Evolutionary conservation across 1,140 invertebrate species (phyloP), one percentile per base, ranked within the genome.

Genomic region (Anoplolepis gracilipes): DNA sequence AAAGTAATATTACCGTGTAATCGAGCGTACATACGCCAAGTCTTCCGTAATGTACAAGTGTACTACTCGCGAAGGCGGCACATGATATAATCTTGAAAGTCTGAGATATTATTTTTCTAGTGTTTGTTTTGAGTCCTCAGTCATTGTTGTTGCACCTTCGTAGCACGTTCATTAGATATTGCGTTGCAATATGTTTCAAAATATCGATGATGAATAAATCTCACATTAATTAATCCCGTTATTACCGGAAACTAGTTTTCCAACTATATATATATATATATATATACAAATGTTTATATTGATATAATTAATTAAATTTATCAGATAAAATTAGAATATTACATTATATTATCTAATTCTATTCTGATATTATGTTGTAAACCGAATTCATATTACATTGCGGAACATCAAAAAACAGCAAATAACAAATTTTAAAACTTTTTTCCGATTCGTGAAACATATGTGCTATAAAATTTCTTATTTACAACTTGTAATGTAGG

Each of bases 21-120:
- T 82, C 67, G 28, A 59, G 55, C 67, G 55, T 25, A 16, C 46
- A 49, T 19, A 46, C 30, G 70, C 30, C 30, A 73, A 82, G n/a
- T 19, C 28, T 36, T 46, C 55, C 53, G 46, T 55, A 76, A 7
- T 62, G 28, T 46, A 73, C 53, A n/a, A 59, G 53, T 81, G 65
- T 70, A 39, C 39, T 81, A 81, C 59, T 82, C 19, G 65, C 22
- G 28, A 81, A 69, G 25, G 33, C 62, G 13, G 53, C 53, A 59
- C 67, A 53, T 59, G 67, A 82, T 82, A 73, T 59, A 72, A 82
- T 82, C 78, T 67, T n/a, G 36, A 28, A 39, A 25, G 4, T 70
- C 28, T 46, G 25, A 10, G 2, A 82, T 82, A 72, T 73, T 82
- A 72, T 73, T 81, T 72, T 25, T 22, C 25, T 72, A 36, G 28